Evolutionary conservation across 1,140 invertebrate species (phyloP), one percentile per base, ranked within the genome.

Genomic region (Drosophila sechellia): DNA sequence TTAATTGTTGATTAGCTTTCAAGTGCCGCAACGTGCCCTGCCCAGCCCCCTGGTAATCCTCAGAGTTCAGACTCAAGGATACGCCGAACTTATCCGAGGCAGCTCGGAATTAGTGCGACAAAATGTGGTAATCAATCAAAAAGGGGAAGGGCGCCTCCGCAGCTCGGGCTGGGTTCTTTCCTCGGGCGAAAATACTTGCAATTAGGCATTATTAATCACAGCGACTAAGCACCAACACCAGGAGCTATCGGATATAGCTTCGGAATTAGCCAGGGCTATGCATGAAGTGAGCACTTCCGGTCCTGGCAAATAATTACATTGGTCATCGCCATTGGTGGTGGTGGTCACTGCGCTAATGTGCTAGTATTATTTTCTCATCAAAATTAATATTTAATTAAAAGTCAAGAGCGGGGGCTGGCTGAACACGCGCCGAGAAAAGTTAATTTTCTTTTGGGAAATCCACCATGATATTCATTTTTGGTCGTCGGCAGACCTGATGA

Each of bases 171-270:
- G 40, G 42, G 46, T 79, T 75, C 77, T 68, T 52, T 54, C 56
- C 34, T 52, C 17, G 70, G 34, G 53, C 57, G 66, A 81, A 87
- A 87, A 87, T 87, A 87, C 83, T 75, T 76, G 81, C 85, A 89
- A 89, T 89, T 89, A 89, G 80, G 85, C 84, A 77, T 89, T 89
- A 89, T 89, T 89, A 89, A 89, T 89, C 84, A 89, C 84, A 70
- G 84, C 83, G 66, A 77, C 83, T 87, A 86, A 73, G 58, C 71
- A 87, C 69, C 52, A 68, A 50, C 60, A 35, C 49, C 48, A 20
- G 50, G 52, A 45, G 40, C 59, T 43, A 64, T 34, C 45, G 56
- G 42, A 35, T 27, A 64, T 66, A 13, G 58, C 57, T 59, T 42
- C 40, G 48, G 31, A 40, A 46, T 43, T 63, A 43, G 22, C 56